Conservation (phyloP, 2,113 vertebrate genomes). For the Podilymbus podiceps region DNA sequence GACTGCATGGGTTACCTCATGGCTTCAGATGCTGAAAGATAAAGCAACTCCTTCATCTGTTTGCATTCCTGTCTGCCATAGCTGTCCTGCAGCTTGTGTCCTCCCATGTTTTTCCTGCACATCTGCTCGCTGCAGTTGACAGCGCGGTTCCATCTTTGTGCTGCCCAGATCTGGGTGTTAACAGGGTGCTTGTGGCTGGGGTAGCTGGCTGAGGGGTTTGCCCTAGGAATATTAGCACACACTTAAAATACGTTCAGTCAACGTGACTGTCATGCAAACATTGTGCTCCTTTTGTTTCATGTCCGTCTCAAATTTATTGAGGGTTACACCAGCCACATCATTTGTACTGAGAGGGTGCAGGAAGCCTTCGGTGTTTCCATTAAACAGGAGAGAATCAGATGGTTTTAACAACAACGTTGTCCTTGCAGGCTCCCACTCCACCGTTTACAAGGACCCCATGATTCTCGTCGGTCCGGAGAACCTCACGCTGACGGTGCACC, state of each 20-base stretch:
- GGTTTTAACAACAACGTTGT: neutral
- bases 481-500: constrained; percentile 96
- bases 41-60: neutral
- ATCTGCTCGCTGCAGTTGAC: neutral
- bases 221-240: neutral
- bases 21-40: neutral
- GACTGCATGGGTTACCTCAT: neutral
- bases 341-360: neutral
- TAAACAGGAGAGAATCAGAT: neutral
- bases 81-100: neutral
- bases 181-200: neutral
- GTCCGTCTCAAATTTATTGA: neutral
- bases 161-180: neutral
- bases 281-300: neutral
- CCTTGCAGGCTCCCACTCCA: constrained; percentile 84
- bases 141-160: neutral
- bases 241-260: neutral
- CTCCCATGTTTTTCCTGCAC: neutral
- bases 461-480: constrained; percentile 97
- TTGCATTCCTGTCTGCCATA: neutral
- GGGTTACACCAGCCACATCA: neutral
- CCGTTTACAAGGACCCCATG: constrained; percentile 93
- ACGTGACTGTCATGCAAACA: neutral
- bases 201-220: neutral
- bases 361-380: neutral